A percentile compares a stretch with the other conserved stretches of the same genome.
phyloP scores from a whole-genome alignment of 2,797 vertebrate species.

The Onychomys arenicola region DNA sequence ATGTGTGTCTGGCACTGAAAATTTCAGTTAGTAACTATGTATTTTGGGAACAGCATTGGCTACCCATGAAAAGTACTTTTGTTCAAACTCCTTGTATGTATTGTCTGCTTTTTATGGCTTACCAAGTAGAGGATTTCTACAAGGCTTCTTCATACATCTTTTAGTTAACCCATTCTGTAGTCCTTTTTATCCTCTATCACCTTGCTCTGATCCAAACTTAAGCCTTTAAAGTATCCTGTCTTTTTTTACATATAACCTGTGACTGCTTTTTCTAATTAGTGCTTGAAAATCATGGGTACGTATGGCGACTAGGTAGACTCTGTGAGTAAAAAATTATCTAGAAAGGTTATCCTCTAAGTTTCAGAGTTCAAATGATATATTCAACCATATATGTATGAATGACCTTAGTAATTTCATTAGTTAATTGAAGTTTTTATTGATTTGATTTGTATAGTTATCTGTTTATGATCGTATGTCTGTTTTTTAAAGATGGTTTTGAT shows the following conservation, averaged over 20 bases:
- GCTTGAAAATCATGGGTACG: background rate
- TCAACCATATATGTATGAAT: background rate
- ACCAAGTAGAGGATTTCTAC: background rate
- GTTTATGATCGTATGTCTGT: slow-evolving; percentile 28
- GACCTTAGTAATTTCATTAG: background rate
- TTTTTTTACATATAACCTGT: background rate
- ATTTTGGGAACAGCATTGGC: background rate
- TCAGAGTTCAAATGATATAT: slow-evolving; percentile 1
- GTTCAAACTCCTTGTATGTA: background rate
- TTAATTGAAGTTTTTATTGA: slow-evolving; percentile 4
- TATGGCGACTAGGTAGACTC: too few species aligned
- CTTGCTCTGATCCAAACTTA: background rate
- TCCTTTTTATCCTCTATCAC: background rate
- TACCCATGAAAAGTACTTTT: background rate
- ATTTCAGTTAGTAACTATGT: background rate
- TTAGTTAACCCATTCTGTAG: background rate
- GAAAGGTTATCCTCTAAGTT: background rate
- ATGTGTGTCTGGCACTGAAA: background rate
- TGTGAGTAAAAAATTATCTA: background rate
- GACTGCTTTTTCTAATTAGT: background rate
- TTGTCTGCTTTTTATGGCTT: background rate
- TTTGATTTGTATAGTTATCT: slow-evolving; percentile 43
- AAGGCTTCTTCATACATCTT: background rate
- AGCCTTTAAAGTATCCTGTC: background rate
- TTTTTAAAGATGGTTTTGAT: slow-evolving; percentile 50